Evolutionary conservation across 2,113 vertebrate genomes (phyloP), one percentile per base, ranked within the genome.

Genomic region (Ptilonorhynchus violaceus): DNA sequence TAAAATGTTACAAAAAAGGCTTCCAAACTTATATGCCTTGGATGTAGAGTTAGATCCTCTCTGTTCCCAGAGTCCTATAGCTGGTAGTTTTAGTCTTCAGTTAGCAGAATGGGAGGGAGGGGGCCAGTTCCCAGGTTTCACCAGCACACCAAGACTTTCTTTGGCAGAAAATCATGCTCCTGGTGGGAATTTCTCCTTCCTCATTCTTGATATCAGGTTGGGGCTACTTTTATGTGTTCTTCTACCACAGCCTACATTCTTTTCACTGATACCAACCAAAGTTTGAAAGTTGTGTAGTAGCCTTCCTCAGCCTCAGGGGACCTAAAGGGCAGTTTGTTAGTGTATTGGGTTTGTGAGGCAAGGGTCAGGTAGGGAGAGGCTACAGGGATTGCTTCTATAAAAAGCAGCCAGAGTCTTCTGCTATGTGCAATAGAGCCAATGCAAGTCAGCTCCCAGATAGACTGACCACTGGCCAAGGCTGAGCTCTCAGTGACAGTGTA

Each of bases 11-110:
- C 15, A 19, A 20, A 66, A 66, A 63, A 67, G 11, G 7, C 5
- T 55, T 56, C 13, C 7, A 23, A 33, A 9, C 52, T 84, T 77
- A 55, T 66, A 8, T 39, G 13, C 13, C 28, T 67, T 58, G 4
- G 1, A 9, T 20, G 1, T 27, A n/a, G 20, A 15, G 4, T 46
- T 64, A 9, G 6, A 7, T 12, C 11, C 9, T 55, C 8, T 7
- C 10, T 67, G 25, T n/a, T 75, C 6, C 25, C 4, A 5, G 22
- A 18, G 18, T 41, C 17, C 39, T 68, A 18, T 4, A 50, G 9
- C 15, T 72, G 23, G 19, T 17, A 42, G 8, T 46, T 72, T 76
- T 44, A 46, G 8, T 37, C 5, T 85, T 78, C 14, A 5, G 49
- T 78, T 16, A 75, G 15, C 22, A 83, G 16, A 82, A 70, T 11